Percentiles rank a stretch among this genome's conserved stretches.
Evolutionary conservation across 1,140 invertebrate species (phyloP).

Genomic region (Procambarus virginalis): DNA sequence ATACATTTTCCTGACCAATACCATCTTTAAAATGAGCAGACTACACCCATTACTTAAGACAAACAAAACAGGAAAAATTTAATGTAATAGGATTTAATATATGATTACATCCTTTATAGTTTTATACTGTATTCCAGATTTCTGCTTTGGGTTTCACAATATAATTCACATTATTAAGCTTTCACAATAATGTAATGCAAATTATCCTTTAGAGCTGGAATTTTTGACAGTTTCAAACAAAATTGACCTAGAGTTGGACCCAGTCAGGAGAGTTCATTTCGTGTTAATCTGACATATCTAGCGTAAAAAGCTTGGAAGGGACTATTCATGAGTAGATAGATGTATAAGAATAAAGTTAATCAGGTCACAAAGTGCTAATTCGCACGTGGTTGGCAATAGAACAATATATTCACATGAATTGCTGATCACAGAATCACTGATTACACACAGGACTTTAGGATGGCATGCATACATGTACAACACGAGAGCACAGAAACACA

Average conservation of each 20-base stretch:
- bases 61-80: too few species aligned
- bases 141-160: too few species aligned
- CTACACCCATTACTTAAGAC: too few species aligned
- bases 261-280: background rate
- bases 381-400: background rate
- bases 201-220: too few species aligned
- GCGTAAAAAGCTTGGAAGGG: background rate
- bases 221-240: too few species aligned
- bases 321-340: background rate
- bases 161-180: too few species aligned
- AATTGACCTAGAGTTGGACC: background rate
- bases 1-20: too few species aligned
- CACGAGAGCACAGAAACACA: slow-evolving; percentile 19
- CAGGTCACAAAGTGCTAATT: slow-evolving; percentile 4
- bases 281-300: background rate
- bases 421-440: slow-evolving; percentile 3
- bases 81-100: too few species aligned
- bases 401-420: background rate
- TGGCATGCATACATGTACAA: slow-evolving; percentile 27
- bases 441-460: slow-evolving; percentile 11
- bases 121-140: too few species aligned
- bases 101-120: too few species aligned
- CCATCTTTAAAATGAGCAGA: too few species aligned
- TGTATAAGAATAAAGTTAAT: background rate
- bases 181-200: too few species aligned